A percentile compares a stretch with the other conserved stretches of the same genome.
Conservation (phyloP, 2,113 vertebrate genomes). For the Echinops telfairi region DNA sequence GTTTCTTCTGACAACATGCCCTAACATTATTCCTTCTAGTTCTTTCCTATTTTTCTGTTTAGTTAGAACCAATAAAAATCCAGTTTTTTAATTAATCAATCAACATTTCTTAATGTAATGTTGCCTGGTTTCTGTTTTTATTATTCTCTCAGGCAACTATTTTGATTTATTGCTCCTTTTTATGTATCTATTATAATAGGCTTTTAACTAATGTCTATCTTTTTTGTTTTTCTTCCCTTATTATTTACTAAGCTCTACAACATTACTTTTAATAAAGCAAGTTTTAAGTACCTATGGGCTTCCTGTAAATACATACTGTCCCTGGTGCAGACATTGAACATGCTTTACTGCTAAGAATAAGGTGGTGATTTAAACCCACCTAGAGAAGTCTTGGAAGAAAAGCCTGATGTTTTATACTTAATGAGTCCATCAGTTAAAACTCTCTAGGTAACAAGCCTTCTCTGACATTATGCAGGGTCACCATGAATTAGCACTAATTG, state of each 20-base stretch:
- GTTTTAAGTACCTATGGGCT: neutral
- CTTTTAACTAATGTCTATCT: neutral
- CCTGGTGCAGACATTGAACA: neutral
- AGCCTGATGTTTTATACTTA: no score
- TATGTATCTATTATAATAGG: neutral
- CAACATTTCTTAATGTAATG: neutral
- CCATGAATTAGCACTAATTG: no score
- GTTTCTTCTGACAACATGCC: no score
- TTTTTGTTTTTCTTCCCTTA: neutral
- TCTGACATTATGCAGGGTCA: no score
- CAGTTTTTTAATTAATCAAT: neutral
- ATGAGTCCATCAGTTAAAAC: no score
- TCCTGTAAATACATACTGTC: neutral
- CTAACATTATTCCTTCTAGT: neutral
- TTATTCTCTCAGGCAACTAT: no score
- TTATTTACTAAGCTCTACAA: neutral
- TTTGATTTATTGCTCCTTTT: no score
- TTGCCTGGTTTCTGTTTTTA: no score
- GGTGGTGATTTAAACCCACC: neutral
- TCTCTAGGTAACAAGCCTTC: no score
- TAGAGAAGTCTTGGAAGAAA: neutral
- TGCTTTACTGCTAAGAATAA: neutral
- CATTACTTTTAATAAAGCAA: conserved; percentile 1
- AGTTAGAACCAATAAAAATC: neutral
- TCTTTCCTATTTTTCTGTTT: neutral